phyloP scores from a whole-genome alignment of 2,888 invertebrate genomes.

The Agrilus mali region DNA sequence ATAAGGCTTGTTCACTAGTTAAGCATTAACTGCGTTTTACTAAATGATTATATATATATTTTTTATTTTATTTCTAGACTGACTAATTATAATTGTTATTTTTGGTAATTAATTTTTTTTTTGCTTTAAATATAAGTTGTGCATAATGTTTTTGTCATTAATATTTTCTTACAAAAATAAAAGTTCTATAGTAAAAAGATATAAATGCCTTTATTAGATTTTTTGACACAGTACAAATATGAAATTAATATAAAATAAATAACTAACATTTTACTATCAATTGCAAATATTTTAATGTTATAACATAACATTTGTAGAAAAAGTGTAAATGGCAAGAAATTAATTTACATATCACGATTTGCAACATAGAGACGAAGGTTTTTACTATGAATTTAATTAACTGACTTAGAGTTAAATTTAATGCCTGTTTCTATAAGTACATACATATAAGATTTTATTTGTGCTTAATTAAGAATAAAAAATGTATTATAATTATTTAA shows the following conservation, averaged over 20 bases:
- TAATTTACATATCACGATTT: slow-evolving; percentile 2
- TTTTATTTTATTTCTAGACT: no score
- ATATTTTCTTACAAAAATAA: neutral
- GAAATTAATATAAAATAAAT: neutral
- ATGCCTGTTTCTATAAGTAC: neutral
- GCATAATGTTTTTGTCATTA: no score
- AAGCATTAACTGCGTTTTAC: no score
- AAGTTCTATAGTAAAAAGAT: neutral
- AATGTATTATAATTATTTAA: no score
- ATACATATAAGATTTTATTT: no score
- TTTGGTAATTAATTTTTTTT: no score
- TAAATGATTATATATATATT: no score
- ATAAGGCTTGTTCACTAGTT: no score
- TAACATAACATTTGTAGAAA: slow-evolving; percentile 9
- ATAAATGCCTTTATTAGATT: neutral
- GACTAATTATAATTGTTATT: no score
- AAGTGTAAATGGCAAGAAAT: neutral
- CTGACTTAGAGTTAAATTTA: slow-evolving; percentile 3
- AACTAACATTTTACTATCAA: slow-evolving; percentile 6
- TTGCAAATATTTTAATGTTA: slow-evolving; percentile 5
- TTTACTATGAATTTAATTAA: slow-evolving; percentile 1
- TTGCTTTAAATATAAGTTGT: no score
- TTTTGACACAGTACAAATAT: neutral
- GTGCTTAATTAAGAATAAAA: no score
- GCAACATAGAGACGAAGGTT: slow-evolving; percentile 5